Base-by-base conservation (phyloP, 1,140 invertebrate species). In the Pentalonia nigronervosa region DNA sequence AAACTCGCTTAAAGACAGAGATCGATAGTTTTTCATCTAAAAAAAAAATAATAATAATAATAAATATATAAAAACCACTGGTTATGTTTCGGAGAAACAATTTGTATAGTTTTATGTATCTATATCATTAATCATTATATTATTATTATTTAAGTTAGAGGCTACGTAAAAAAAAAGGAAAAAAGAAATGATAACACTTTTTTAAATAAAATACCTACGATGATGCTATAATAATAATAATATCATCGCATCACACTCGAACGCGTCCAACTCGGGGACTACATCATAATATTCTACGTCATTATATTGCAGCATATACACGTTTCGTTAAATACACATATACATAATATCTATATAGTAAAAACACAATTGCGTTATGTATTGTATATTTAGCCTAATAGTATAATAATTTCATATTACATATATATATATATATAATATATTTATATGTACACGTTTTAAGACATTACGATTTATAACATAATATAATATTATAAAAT, bases 291-390 rank as follows among this genome's bases (percentile, higher is more conserved):
- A 91, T 83, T 91, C 67, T 91, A 93, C 34, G 86, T 84, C 48
- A 93, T 93, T 84, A 84, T 93, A 93, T 93, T 93, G 91, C 91
- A 36, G 50, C 91, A 93, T 93, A 86, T 93, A 93, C 91, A 93
- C 91, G 91, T 84, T 86, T 56, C 34, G 48, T 93, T 92, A 93
- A 86, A 84, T 84, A 91, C 81, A 76, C 60, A 76, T 76, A n/a
- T 34, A 76, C 60, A 76, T n/a, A n/a, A 76, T 76, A 76, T 34
- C 56, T 56, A 41, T 53, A 87, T 86, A 89, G 48, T 36, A 81
- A 93, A 93, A 89, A 89, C 48, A 93, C 50, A 36, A 2, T 84
- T 30, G 23, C 56, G 34, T 93, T n/a, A 56, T 90, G 36, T 45
- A 41, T 83, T 56, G 48, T 86, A 45, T 89, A 76, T 30, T 67